These are phyloP conservation scores for Tadarida brasiliensis DNA, from an alignment of 2,797 vertebrate genomes.

Conservation along the genomic window DNA sequence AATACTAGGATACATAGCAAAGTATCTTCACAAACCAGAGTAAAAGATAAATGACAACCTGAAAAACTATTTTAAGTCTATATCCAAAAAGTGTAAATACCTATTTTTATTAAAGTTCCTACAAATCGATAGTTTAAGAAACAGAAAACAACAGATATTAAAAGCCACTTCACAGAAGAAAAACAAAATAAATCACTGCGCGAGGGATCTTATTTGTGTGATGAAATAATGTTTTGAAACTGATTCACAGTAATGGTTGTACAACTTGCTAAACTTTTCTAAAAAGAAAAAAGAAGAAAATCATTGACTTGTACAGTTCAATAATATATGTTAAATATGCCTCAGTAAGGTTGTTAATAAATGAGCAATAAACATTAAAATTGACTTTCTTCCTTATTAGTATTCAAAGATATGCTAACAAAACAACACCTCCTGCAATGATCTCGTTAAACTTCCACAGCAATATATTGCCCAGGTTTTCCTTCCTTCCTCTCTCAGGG, in stretches of 20 bases:
- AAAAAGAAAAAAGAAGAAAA: not conserved
- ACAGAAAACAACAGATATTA: not conserved
- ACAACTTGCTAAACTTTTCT: not conserved
- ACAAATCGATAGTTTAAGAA: not conserved
- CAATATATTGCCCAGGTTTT: not conserved
- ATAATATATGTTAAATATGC: not conserved
- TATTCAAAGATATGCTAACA: not conserved
- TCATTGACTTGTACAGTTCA: not conserved
- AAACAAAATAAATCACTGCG: not conserved
- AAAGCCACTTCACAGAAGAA: not conserved
- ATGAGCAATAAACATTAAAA: not conserved
- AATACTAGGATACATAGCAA: not conserved
- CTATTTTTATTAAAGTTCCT: not conserved
- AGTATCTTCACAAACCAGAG: not conserved
- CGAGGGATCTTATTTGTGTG: not conserved
- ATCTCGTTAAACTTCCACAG: not conserved
- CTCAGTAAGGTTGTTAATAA: not conserved
- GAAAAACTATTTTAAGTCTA: not conserved
- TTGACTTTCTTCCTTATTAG: not conserved
- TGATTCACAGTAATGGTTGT: not conserved
- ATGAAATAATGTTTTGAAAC: slow-evolving; percentile 53
- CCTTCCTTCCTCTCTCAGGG: not conserved
- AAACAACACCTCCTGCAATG: not conserved
- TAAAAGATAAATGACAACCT: not conserved
- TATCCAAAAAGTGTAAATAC: not conserved